Evolutionary conservation across 2,113 vertebrate genomes (phyloP), one percentile per base, ranked within the genome.

Genomic region (Stigmatopora argus): DNA sequence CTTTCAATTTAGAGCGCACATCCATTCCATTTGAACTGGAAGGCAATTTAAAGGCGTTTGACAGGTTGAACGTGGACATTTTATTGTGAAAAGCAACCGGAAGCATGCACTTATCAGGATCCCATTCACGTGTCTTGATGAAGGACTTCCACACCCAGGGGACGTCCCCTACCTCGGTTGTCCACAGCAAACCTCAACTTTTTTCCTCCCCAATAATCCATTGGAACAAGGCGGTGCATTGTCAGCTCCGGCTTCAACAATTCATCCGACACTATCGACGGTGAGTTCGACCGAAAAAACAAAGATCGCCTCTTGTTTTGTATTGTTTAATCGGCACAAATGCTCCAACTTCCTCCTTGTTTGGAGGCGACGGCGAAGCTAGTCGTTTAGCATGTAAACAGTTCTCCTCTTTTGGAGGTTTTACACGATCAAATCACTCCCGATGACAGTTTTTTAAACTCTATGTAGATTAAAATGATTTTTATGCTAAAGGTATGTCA

Each of bases 381-480:
- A 56, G 53, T 56, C 53, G 53, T 6, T 56, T 56, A 56, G 53
- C 53, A 31, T 56, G 53, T 56, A 56, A 56, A 56, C 53, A 56
- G 0, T 56, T 56, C 13, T 56, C 14, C 5, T 13, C 11, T 56
- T 56, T 56, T 51, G 7, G 4, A 56, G 53, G 53, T 34, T 56
- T 5, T 31, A 23, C 14, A 15, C 53, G 53, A 31, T 31, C 1
- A 48, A 31, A 56, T 56, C 12, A 13, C 13, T 14, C 15, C 23
- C 13, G 1, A 15, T 31, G 7, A 31, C 26, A 55, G 14, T 56
- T 56, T 15, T 23, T 7, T 31, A 1, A 17, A 6, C 7, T 5
- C 23, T 17, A 8, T 14, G 21, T 31, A 23, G 13, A 15, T 14
- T 56, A 23, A 15, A 56, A 56, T 34, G 23, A 5, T 15, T 31